phyloP scores from a whole-genome alignment of 30 jellyfish, hydroid and myxozoan species.

The Pelagia noctiluca region DNA sequence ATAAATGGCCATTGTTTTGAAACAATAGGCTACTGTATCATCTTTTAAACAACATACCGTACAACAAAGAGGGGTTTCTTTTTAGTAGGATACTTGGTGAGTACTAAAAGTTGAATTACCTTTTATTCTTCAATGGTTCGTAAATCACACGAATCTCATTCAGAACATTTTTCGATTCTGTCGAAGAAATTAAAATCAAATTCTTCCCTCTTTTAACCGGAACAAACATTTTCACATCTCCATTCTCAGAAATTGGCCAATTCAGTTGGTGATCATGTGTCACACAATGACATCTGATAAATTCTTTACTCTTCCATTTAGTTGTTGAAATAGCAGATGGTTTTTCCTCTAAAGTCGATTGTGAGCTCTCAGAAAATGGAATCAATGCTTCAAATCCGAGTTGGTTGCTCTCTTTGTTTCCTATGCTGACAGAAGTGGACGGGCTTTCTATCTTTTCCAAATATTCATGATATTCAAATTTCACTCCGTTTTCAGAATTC shows the following conservation, averaged over 20 bases:
- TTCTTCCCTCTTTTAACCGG: conserved; percentile 54
- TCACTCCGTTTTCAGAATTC: too few relatives aligned
- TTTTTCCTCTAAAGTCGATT: neutral
- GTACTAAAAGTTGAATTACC: conserved; percentile 5
- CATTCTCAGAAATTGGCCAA: conserved; percentile 45
- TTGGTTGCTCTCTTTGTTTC: too few relatives aligned
- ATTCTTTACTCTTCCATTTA: neutral
- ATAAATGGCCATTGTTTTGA: neutral
- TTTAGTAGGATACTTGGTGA: neutral
- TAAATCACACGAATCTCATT: conserved; percentile 12
- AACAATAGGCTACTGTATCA: neutral
- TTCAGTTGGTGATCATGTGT: conserved; percentile 23
- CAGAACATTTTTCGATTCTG: neutral
- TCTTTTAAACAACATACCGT: neutral
- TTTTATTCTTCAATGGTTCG: conserved; percentile 52
- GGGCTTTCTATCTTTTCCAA: too few relatives aligned
- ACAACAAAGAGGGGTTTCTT: too few relatives aligned
- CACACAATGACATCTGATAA: conserved; percentile 5
- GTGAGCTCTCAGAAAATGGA: too few relatives aligned
- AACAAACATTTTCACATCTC: conserved; percentile 43
- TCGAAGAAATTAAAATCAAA: neutral
- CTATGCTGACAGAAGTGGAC: too few relatives aligned
- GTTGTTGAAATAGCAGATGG: too few relatives aligned
- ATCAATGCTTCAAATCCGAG: too few relatives aligned
- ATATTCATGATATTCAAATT: too few relatives aligned